Percentiles rank a stretch among this genome's conserved stretches.
phyloP scores from a whole-genome alignment of 2,797 vertebrate genomes.

The Pipistrellus pipistrellus region DNA sequence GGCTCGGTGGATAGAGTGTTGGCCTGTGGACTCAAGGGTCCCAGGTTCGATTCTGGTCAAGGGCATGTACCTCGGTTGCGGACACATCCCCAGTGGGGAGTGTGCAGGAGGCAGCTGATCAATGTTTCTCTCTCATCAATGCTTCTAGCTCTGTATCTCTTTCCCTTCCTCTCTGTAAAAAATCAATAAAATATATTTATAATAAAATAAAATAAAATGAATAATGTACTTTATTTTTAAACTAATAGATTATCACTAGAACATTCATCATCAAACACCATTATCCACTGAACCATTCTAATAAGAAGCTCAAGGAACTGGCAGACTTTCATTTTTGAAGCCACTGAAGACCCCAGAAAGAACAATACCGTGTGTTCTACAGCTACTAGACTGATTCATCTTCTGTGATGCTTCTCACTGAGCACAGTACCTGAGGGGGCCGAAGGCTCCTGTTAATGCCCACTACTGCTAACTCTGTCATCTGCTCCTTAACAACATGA shows the following conservation, averaged over 20 bases:
- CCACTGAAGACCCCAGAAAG: constrained; percentile 77
- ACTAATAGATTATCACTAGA: constrained; percentile 79
- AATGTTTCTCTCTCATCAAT: no score
- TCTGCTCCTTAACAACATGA: constrained; percentile 52
- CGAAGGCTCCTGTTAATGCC: constrained; percentile 65
- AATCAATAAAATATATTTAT: no score
- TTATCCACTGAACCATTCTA: constrained; percentile 79
- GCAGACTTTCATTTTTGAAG: constrained; percentile 76
- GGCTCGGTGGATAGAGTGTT: no score
- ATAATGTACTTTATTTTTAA: constrained; percentile 33
- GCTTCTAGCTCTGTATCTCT: no score
- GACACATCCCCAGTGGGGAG: no score
- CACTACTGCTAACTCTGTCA: constrained; percentile 46
- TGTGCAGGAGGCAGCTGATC: no score
- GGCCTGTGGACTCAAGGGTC: no score
- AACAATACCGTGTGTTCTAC: constrained; percentile 65
- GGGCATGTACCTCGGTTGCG: no score
- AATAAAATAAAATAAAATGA: neutral
- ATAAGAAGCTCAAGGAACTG: constrained; percentile 81
- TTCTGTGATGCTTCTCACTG: constrained; percentile 73
- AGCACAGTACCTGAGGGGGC: constrained; percentile 64
- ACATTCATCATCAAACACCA: constrained; percentile 77
- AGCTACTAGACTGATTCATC: constrained; percentile 66
- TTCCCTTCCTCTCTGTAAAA: no score
- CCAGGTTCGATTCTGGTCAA: no score